These are phyloP conservation scores for Diadumene lineata DNA, from an alignment of 92 coral and sea anemone genomes.

Conservation along the genomic window DNA sequence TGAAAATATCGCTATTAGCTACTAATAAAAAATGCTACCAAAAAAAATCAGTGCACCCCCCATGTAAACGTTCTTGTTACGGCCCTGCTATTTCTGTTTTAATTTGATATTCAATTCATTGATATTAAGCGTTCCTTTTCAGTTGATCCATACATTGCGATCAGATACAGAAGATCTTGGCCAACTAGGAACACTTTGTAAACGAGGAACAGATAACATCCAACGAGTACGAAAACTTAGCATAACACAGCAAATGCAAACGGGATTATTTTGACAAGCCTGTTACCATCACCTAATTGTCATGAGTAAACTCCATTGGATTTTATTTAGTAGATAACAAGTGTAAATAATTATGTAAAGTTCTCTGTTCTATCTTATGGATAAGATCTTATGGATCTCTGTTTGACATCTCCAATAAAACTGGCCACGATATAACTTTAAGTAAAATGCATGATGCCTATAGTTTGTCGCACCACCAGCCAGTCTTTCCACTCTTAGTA, in stretches of 20 bases:
- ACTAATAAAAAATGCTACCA: too few relatives aligned
- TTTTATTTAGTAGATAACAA: neutral
- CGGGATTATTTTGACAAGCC: slow-evolving; percentile 60
- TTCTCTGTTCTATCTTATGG: neutral
- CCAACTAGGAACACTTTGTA: slow-evolving; percentile 68
- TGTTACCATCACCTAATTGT: neutral
- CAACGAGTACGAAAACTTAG: slow-evolving; percentile 77
- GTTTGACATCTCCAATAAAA: neutral
- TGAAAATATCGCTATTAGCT: too few relatives aligned
- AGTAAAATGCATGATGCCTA: too few relatives aligned
- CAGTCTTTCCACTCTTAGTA: too few relatives aligned
- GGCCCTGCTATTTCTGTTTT: too few relatives aligned
- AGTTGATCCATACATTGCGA: slow-evolving; percentile 72
- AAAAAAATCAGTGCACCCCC: too few relatives aligned
- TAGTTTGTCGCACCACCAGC: too few relatives aligned
- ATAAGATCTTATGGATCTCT: neutral
- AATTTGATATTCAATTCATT: too few relatives aligned
- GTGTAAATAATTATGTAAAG: neutral
- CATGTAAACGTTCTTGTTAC: too few relatives aligned
- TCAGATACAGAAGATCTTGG: slow-evolving; percentile 46
- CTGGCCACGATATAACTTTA: too few relatives aligned
- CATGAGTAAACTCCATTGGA: neutral
- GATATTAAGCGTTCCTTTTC: neutral
- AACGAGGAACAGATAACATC: slow-evolving; percentile 77
- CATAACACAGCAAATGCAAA: slow-evolving; percentile 64